Percentiles rank a stretch among this genome's conserved stretches.
Conservation (phyloP, 2,113 vertebrate species). For the Apodemus sylvaticus region DNA sequence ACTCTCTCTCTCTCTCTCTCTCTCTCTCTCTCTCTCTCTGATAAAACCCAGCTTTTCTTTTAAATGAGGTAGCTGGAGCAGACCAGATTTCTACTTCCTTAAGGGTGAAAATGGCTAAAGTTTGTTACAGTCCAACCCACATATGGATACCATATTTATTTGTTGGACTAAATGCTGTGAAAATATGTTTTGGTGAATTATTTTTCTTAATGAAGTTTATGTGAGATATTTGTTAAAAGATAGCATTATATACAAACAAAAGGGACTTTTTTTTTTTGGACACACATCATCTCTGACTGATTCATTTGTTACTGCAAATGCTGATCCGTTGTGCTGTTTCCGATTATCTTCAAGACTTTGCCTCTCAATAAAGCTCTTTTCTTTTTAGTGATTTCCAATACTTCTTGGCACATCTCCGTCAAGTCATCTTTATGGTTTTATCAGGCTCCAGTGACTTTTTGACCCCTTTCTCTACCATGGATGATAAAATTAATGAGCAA, state of each 20-base stretch:
- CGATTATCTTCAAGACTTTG: background rate
- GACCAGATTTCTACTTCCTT: background rate
- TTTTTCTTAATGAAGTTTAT: slow-evolving; percentile 8
- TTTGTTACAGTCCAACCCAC: background rate
- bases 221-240: background rate
- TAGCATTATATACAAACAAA: background rate
- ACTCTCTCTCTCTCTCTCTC: background rate
- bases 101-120: background rate
- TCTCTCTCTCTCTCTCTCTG: too few relatives aligned
- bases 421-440: background rate
- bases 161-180: background rate
- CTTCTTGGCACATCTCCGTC: background rate
- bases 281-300: background rate
- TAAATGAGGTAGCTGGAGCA: background rate
- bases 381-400: slow-evolving; percentile 6
- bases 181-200: background rate
- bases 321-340: background rate
- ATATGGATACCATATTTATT: background rate
- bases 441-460: background rate
- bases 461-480: background rate
- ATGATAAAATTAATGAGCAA: slow-evolving; percentile 11
- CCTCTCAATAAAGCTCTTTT: background rate
- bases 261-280: background rate
- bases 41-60: slow-evolving; percentile 23
- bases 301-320: background rate